Evolutionary conservation across 1,140 invertebrate species (phyloP).

Genomic region (Cotesia glomerata): DNA sequence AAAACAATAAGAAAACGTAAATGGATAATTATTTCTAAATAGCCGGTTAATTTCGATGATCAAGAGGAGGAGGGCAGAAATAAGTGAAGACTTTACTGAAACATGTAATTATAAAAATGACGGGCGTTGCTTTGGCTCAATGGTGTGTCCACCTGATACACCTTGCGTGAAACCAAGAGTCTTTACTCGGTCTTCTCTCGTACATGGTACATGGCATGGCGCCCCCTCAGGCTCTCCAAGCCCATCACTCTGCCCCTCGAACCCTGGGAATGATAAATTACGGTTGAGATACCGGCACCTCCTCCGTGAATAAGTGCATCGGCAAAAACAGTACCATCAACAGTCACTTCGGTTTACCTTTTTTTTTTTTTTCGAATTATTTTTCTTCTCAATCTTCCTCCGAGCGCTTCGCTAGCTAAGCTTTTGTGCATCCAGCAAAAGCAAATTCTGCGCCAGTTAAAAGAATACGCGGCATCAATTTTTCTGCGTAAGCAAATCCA

Average conservation of each 20-base stretch:
- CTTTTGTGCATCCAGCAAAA: background rate
- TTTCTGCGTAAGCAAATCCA: background rate
- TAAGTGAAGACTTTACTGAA: too few relatives aligned
- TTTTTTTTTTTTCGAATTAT: background rate
- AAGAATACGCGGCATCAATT: slow-evolving; percentile 1
- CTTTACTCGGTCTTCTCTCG: background rate
- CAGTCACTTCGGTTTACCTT: slow-evolving; percentile 7
- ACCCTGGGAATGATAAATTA: slow-evolving; percentile 56
- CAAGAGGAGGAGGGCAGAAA: too few relatives aligned
- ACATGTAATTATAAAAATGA: too few relatives aligned
- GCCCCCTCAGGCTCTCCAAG: background rate
- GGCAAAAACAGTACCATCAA: background rate
- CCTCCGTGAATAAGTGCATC: slow-evolving; percentile 48
- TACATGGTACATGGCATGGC: background rate
- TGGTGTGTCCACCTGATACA: too few relatives aligned
- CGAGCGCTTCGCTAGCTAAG: background rate
- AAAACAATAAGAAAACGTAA: too few relatives aligned
- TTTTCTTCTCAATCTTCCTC: background rate
- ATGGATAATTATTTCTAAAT: too few relatives aligned
- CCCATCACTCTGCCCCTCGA: slow-evolving; percentile 37
- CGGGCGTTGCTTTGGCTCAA: too few relatives aligned
- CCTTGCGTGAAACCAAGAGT: too few relatives aligned
- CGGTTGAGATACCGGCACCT: slow-evolving; percentile 55
- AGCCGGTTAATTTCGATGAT: too few relatives aligned
- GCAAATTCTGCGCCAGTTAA: background rate